phyloP scores from a whole-genome alignment of 2,797 vertebrate genomes.

The Acropternis orthonyx region DNA sequence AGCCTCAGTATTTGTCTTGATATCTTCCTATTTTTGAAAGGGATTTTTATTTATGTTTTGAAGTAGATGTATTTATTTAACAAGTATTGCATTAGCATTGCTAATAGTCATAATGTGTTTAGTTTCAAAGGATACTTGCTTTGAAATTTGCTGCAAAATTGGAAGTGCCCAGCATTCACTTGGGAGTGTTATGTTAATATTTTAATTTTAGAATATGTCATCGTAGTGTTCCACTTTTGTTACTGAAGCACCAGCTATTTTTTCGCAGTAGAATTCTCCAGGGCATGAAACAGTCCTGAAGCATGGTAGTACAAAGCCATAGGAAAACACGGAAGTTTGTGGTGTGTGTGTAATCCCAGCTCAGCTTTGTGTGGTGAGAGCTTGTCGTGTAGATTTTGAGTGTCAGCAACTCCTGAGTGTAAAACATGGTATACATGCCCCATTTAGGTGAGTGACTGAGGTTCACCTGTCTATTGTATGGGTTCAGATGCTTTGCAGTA shows the following conservation, averaged over 20 bases:
- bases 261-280: neutral
- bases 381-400: neutral
- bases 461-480: neutral
- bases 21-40: neutral
- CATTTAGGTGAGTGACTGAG: neutral
- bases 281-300: neutral
- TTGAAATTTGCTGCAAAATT: neutral
- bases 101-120: neutral
- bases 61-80: conserved; percentile 8
- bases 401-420: neutral
- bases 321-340: neutral
- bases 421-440: neutral
- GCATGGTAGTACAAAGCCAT: neutral
- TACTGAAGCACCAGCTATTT: neutral
- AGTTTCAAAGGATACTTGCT: neutral
- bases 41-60: conserved; percentile 4
- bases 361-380: neutral
- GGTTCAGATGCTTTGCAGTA: neutral
- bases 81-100: neutral
- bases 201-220: neutral
- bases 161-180: neutral
- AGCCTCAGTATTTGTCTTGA: neutral
- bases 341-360: neutral
- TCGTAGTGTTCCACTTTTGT: neutral
- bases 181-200: neutral